These are phyloP conservation scores for Pseudoatta argentina DNA, from an alignment of 1,140 invertebrate species.

Conservation along the genomic window DNA sequence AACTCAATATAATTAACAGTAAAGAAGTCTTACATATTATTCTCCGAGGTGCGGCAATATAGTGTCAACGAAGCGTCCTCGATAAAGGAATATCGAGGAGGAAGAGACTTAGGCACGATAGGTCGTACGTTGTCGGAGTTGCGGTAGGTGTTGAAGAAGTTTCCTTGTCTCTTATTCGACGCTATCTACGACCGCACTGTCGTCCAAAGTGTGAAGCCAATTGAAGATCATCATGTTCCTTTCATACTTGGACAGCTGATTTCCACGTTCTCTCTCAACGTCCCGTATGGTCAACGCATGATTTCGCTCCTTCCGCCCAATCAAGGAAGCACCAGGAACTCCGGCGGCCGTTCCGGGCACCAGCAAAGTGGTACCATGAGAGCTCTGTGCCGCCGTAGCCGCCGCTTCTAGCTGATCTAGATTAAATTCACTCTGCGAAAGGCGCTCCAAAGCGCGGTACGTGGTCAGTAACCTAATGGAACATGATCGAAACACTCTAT, in stretches of 20 bases:
- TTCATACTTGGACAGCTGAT: constrained; percentile 94
- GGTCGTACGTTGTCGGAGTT: constrained; percentile 35
- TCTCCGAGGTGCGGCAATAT: constrained; percentile 19
- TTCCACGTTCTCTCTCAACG: constrained; percentile 93
- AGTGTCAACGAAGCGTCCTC: neutral
- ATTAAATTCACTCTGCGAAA: constrained; percentile 94
- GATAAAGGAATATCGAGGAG: constrained; percentile 13
- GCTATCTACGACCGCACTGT: constrained; percentile 87
- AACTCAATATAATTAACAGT: constrained; percentile 1
- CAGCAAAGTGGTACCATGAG: constrained; percentile 85
- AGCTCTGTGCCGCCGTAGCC: constrained; percentile 82
- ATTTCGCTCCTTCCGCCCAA: constrained; percentile 84
- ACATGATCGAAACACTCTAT: neutral
- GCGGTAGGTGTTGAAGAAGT: neutral
- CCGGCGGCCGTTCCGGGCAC: constrained; percentile 85
- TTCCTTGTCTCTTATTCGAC: constrained; percentile 80
- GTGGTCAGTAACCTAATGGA: constrained; percentile 90
- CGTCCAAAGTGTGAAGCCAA: constrained; percentile 95
- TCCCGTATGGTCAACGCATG: constrained; percentile 91
- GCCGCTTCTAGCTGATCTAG: constrained; percentile 91
- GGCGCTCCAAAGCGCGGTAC: constrained; percentile 92
- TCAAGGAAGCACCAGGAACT: constrained; percentile 67
- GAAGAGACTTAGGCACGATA: constrained; percentile 59
- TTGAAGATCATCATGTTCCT: constrained; percentile 97
- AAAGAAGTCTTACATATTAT: constrained; percentile 33